These are phyloP conservation scores for Buphagus erythrorhynchus DNA, from an alignment of 2,797 vertebrate genomes.

Conservation along the genomic window DNA sequence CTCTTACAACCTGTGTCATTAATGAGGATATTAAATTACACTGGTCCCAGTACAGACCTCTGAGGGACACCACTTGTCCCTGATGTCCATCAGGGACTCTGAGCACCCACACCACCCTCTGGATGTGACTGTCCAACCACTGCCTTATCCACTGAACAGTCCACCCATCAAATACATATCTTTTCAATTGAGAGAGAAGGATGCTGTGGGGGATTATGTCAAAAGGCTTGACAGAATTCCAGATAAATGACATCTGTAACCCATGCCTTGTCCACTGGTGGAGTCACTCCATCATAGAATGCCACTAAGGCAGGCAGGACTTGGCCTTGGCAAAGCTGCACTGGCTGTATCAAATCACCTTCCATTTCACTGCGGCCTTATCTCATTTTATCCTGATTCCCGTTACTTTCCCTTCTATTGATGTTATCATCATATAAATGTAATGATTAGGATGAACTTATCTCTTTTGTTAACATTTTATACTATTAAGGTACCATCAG, in stretches of 20 bases:
- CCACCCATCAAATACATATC: rapidly evolving
- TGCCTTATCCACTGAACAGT: neutral
- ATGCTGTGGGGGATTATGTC: neutral
- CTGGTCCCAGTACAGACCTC: rapidly evolving
- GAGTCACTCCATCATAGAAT: neutral
- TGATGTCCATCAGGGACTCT: neutral
- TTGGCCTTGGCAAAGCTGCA: neutral
- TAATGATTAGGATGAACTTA: neutral
- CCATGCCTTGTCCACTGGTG: neutral
- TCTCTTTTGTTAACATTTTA: neutral
- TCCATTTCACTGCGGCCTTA: rapidly evolving
- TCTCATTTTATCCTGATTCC: neutral
- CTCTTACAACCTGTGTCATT: neutral
- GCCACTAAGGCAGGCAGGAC: neutral
- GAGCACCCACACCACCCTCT: neutral
- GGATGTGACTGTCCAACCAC: neutral
- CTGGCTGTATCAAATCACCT: rapidly evolving
- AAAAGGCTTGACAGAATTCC: neutral
- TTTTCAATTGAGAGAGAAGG: neutral
- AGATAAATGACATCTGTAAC: neutral
- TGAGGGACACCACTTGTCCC: neutral
- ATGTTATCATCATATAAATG: neutral
- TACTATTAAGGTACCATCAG: neutral
- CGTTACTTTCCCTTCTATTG: neutral
- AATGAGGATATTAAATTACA: neutral